A percentile compares a stretch with the other conserved stretches of the same genome.
Evolutionary conservation across 2,888 invertebrate genomes (phyloP).

Genomic region (Noctua janthe): DNA sequence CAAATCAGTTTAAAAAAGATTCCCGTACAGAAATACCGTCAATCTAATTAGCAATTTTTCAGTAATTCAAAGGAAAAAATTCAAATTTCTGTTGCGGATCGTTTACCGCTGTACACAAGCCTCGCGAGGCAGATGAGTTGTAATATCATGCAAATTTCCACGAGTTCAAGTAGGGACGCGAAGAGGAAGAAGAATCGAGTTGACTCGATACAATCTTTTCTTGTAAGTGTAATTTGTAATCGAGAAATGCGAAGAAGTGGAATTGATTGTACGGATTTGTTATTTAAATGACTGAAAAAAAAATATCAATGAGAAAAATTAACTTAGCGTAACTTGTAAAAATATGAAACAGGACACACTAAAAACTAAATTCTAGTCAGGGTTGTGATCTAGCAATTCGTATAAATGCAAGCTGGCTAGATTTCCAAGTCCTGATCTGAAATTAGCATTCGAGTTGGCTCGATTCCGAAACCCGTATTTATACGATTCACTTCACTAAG

Average conservation of each 20-base stretch:
- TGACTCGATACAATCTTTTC: slow-evolving; percentile 45
- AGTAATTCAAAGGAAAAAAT: slow-evolving; percentile 75
- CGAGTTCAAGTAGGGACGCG: slow-evolving; percentile 70
- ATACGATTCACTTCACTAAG: slow-evolving; percentile 56
- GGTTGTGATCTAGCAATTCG: slow-evolving; percentile 13
- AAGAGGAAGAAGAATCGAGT: slow-evolving; percentile 34
- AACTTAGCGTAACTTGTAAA: neutral
- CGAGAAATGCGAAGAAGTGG: neutral
- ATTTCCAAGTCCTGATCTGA: slow-evolving; percentile 30
- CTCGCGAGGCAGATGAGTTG: slow-evolving; percentile 77
- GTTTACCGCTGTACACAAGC: slow-evolving; percentile 80
- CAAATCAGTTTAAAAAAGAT: slow-evolving; percentile 64
- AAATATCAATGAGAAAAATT: neutral
- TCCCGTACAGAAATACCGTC: slow-evolving; percentile 53
- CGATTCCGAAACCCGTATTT: slow-evolving; percentile 44
- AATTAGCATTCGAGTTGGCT: slow-evolving; percentile 54
- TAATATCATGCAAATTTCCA: slow-evolving; percentile 88
- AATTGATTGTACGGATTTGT: neutral
- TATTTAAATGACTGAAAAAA: neutral
- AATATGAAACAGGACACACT: neutral
- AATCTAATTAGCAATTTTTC: slow-evolving; percentile 77
- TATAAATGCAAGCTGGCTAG: slow-evolving; percentile 13
- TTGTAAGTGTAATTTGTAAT: slow-evolving; percentile 18
- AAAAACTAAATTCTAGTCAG: neutral
- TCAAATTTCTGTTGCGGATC: slow-evolving; percentile 81